A percentile compares a stretch with the other conserved stretches of the same genome.
Evolutionary conservation across 2,888 invertebrate species (phyloP).

Genomic region (Coelopa pilipes): DNA sequence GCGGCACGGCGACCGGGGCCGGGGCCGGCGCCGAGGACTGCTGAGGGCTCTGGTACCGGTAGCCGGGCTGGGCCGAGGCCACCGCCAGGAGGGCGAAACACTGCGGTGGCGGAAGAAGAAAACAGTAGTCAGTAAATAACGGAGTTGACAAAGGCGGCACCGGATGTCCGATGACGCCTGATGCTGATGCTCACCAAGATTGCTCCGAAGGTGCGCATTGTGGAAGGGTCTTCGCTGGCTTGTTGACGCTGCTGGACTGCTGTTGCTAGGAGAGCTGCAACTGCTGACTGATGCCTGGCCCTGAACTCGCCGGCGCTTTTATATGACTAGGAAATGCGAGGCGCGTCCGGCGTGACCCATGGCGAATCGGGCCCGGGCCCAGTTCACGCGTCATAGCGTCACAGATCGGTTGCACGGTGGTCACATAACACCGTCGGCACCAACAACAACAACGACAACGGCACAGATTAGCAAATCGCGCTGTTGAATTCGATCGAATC

Average conservation of each 20-base stretch:
- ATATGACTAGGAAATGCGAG: constrained; percentile 34
- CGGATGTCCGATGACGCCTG: not conserved
- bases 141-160: not conserved
- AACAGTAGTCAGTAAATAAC: not conserved
- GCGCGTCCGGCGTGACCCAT: not conserved
- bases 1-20: not conserved
- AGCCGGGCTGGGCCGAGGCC: constrained; percentile 52
- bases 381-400: not conserved
- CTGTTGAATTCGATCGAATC: constrained; percentile 40
- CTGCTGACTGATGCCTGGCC: constrained; percentile 37
- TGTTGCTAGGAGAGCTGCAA: not conserved
- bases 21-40: not conserved
- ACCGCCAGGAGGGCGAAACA: constrained; percentile 47
- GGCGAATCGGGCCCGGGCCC: not conserved
- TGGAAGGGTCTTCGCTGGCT: not conserved
- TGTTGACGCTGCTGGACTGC: not conserved
- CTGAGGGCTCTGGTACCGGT: constrained; percentile 51
- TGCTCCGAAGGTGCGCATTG: no score
- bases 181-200: not conserved
- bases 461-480: constrained; percentile 53
- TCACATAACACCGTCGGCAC: not conserved
- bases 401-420: not conserved
- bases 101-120: constrained; percentile 40
- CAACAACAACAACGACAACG: not conserved
- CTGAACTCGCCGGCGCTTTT: constrained; percentile 37